Conservation (phyloP, 2,888 invertebrate species). For the Anticlea derivata region DNA sequence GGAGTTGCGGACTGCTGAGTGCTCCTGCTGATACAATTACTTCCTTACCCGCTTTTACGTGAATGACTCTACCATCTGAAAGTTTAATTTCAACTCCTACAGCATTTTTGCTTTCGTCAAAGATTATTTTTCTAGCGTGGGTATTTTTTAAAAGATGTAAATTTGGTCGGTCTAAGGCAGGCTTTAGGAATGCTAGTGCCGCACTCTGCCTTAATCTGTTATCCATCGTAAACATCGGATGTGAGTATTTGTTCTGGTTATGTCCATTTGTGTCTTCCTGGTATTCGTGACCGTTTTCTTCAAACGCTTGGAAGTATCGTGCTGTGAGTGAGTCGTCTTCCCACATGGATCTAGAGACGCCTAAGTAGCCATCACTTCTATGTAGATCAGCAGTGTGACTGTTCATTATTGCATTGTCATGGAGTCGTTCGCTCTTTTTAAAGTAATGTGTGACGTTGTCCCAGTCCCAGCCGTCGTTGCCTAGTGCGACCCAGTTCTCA, state of each 20-base stretch:
- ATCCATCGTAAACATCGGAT: slow-evolving; percentile 43
- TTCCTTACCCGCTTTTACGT: slow-evolving; percentile 48
- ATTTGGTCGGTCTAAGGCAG: slow-evolving; percentile 45
- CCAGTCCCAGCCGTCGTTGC: slow-evolving; percentile 76
- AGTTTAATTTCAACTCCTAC: slow-evolving; percentile 50
- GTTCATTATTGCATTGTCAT: slow-evolving; percentile 36
- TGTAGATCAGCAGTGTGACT: slow-evolving; percentile 58
- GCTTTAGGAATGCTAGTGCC: slow-evolving; percentile 46
- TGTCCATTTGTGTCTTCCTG: slow-evolving; percentile 49
- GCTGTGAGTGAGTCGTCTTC: slow-evolving; percentile 49
- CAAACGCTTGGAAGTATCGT: slow-evolving; percentile 54
- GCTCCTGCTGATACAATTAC: slow-evolving; percentile 60
- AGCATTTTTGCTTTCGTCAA: slow-evolving; percentile 44
- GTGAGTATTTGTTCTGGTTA: slow-evolving; percentile 48
- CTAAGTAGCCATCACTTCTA: slow-evolving; percentile 45
- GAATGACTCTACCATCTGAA: slow-evolving; percentile 35
- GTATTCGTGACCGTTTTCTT: slow-evolving; percentile 48
- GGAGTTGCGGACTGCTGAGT: slow-evolving; percentile 56
- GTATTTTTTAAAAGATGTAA: slow-evolving; percentile 52
- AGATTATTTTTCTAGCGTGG: slow-evolving; percentile 48
- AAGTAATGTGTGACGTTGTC: slow-evolving; percentile 51
- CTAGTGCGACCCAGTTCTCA: slow-evolving; percentile 76
- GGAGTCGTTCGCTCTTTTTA: slow-evolving; percentile 53
- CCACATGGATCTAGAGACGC: slow-evolving; percentile 55
- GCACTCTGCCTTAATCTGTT: slow-evolving; percentile 50